Conservation (phyloP, 2,888 invertebrate genomes). For the Sturmia bella region DNA sequence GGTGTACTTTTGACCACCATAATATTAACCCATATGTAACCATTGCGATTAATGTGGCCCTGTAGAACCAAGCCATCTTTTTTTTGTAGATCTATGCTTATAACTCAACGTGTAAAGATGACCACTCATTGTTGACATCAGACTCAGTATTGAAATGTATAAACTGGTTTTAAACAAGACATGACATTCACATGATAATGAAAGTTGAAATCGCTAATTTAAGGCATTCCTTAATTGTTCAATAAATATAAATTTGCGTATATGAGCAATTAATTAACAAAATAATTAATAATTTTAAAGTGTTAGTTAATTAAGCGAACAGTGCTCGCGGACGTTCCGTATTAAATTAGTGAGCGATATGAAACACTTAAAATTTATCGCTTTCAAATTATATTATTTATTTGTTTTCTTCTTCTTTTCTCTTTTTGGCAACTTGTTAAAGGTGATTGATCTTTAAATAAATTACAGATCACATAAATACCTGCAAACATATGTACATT, state of each 20-base stretch:
- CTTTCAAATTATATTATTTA: background rate
- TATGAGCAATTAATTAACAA: constrained; percentile 38
- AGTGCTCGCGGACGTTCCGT: background rate
- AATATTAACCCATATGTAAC: too few relatives aligned
- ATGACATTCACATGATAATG: constrained; percentile 14
- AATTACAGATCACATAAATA: constrained; percentile 3
- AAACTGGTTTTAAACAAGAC: background rate
- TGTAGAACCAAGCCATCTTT: too few relatives aligned
- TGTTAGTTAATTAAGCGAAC: constrained; percentile 22
- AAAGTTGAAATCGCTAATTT: constrained; percentile 14
- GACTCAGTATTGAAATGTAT: too few relatives aligned
- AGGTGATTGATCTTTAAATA: constrained; percentile 67
- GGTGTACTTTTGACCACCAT: too few relatives aligned
- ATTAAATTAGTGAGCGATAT: background rate
- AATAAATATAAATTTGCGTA: background rate
- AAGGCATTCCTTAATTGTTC: background rate
- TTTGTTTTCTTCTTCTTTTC: too few relatives aligned
- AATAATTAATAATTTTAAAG: constrained; percentile 11
- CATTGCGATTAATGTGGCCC: too few relatives aligned
- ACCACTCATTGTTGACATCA: too few relatives aligned
- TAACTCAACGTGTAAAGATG: too few relatives aligned
- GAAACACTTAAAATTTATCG: constrained; percentile 15
- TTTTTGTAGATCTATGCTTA: too few relatives aligned
- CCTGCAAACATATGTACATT: background rate
- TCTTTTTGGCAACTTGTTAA: too few relatives aligned